Base-by-base conservation (phyloP, 1,140 invertebrate genomes). In the Drosophila pectinifera region DNA sequence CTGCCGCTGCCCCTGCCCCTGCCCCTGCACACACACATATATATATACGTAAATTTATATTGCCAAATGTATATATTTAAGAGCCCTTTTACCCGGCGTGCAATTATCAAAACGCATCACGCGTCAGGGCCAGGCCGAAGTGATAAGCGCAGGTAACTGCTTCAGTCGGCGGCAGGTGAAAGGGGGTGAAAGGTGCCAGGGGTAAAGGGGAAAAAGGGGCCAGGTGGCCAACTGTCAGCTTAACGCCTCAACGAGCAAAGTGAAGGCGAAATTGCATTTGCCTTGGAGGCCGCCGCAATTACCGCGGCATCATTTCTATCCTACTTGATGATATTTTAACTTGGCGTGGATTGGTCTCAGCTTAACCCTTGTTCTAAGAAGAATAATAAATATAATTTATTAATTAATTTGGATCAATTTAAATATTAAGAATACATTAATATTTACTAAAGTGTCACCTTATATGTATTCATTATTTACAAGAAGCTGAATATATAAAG, bases 161-260 rank as follows among this genome's bases (percentile, higher is more conserved):
- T 16, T 45, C 42, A 36, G 24, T 11, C 14, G n/a, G 24, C 48
- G 20, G 49, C 42, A 42, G 18, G 57, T 53, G 42, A 72, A 48
- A 65, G 22, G 18, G 34, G 13, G 20, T 31, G 42, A 41, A 64
- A 38, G 59, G 54, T 18, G 14, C 26, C 7, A 20, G 42, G 31
- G 62, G 20, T 48, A 14, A 14, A 14, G 14, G 13, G 41, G 38
- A n/a, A 6, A 11, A 24, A 18, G 56, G 62, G 41, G 28, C 55
- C 73, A 76, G 45, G 46, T 63, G 45, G 62, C 26, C 56, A 55
- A 59, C 59, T 57, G 83, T 48, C 75, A 63, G 83, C 70, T 82
- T 82, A 76, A 86, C 76, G 83, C 78, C 75, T 86, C 83, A 72
- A 59, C 75, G 65, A 74, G 75, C 83, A 88, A 86, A 84, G 81